Percentiles rank a stretch among this genome's conserved stretches.
Conservation (phyloP, 2,797 vertebrate genomes). For the Onychomys torridus region DNA sequence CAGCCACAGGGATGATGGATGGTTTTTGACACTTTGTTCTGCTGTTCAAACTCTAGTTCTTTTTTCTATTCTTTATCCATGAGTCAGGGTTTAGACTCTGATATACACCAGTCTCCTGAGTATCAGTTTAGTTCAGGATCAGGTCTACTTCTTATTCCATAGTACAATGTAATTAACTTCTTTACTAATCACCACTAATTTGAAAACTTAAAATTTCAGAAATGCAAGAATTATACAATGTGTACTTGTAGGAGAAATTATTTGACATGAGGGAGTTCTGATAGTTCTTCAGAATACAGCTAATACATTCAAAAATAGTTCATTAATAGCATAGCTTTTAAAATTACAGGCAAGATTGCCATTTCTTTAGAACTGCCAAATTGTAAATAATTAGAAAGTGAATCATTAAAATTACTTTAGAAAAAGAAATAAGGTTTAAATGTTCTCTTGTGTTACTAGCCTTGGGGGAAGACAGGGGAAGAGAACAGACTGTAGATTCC, state of each 20-base stretch:
- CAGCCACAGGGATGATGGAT: neutral
- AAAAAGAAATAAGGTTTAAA: conserved; percentile 44
- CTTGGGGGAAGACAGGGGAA: neutral
- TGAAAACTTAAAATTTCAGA: conserved; percentile 63
- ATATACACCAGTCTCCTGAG: neutral
- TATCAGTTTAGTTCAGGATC: neutral
- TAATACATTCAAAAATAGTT: conserved; percentile 44
- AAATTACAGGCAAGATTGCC: conserved; percentile 17
- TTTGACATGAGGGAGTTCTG: neutral
- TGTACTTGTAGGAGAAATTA: neutral
- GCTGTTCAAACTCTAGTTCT: neutral
- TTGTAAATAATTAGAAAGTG: conserved; percentile 59
- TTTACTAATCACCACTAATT: conserved; percentile 22
- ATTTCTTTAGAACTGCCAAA: conserved; percentile 63
- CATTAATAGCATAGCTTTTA: conserved; percentile 29
- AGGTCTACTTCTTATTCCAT: neutral
- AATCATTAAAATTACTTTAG: conserved; percentile 34
- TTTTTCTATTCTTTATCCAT: neutral
- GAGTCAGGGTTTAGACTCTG: neutral
- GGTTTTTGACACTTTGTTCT: neutral
- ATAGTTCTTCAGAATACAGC: neutral
- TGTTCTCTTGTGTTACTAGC: neutral
- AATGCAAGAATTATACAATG: neutral
- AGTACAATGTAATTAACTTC: conserved; percentile 23
- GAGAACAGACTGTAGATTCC: neutral